These are phyloP conservation scores for Chaetodon trifasciatus DNA, from an alignment of 2,797 vertebrate species.

Conservation along the genomic window DNA sequence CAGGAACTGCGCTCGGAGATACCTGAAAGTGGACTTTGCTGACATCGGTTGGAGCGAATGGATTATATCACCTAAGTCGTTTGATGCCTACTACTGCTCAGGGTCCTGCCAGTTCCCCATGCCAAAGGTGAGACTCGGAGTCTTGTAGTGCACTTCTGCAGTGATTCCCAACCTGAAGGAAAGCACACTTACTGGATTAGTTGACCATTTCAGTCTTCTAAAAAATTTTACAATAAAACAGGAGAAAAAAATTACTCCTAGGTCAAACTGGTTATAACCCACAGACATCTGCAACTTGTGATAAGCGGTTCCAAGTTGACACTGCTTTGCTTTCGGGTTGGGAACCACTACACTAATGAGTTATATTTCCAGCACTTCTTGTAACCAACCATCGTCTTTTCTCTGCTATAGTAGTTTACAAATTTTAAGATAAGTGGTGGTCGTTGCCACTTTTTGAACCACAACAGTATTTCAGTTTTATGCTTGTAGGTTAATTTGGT, in stretches of 20 bases:
- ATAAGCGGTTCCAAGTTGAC: not conserved
- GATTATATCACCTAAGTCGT: slow-evolving; percentile 99
- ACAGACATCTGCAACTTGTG: not conserved
- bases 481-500: too few species aligned
- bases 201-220: not conserved
- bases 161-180: not conserved
- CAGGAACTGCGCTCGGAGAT: slow-evolving; percentile 90
- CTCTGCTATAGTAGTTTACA: not conserved
- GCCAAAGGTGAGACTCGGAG: slow-evolving; percentile 90
- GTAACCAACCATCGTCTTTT: slow-evolving; percentile 6
- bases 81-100: slow-evolving; percentile 96
- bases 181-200: not conserved
- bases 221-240: not conserved
- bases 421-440: not conserved
- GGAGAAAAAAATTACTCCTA: too few species aligned
- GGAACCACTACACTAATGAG: not conserved
- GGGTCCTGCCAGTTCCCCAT: slow-evolving; percentile 98
- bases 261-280: not conserved
- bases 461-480: slow-evolving; percentile 18
- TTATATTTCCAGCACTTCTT: not conserved
- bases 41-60: slow-evolving; percentile 99
- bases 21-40: slow-evolving; percentile 98
- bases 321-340: not conserved
- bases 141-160: not conserved
- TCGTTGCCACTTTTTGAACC: not conserved